Evolutionary conservation across 2,888 invertebrate genomes (phyloP), one percentile per base, ranked within the genome.

Genomic region (Drosophila infuscata): DNA sequence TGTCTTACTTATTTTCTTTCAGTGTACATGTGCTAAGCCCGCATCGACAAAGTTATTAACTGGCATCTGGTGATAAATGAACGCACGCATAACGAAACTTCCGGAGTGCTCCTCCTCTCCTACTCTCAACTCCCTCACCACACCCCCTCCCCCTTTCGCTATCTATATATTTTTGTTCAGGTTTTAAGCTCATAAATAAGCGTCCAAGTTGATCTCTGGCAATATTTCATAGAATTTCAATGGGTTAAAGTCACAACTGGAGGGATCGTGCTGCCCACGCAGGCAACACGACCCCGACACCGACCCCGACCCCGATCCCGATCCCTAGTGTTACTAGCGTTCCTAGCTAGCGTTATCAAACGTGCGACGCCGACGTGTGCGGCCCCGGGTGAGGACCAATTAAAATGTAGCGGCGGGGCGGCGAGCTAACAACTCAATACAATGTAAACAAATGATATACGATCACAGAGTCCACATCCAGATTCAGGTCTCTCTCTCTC

Each of bases 371-470:
- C 82, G 69, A 70, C 72, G 85, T 85, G 85, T 89, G 85, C 75
- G 85, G 88, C 53, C 89, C 62, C 25, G 32, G 33, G 33, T 43
- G 78, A 67, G 66, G 53, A 64, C 75, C 85, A 86, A 89, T 89
- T 88, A 88, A 89, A 89, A 75, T 74, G 80, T 72, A 75, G 52
- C 68, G 73, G 82, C 82, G 68, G 70, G 82, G 82, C 83, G 81
- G 81, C 65, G 68, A 74, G 71, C 86, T 83, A 88, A 89, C 85
- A 89, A 85, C 85, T 86, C 85, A 89, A 86, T 86, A 85, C 85
- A 86, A 86, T 89, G 88, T 86, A 86, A 86, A 89, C 85, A 86
- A 86, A 89, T 86, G 85, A 86, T 86, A 88, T 89, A 86, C 85
- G 86, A 86, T 85, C 86, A 70, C 81, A 82, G 82, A 70, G 51